A percentile compares a stretch with the other conserved stretches of the same genome.
Conservation (phyloP, 1,140 invertebrate genomes). For the Leptonema lineaticorne region DNA sequence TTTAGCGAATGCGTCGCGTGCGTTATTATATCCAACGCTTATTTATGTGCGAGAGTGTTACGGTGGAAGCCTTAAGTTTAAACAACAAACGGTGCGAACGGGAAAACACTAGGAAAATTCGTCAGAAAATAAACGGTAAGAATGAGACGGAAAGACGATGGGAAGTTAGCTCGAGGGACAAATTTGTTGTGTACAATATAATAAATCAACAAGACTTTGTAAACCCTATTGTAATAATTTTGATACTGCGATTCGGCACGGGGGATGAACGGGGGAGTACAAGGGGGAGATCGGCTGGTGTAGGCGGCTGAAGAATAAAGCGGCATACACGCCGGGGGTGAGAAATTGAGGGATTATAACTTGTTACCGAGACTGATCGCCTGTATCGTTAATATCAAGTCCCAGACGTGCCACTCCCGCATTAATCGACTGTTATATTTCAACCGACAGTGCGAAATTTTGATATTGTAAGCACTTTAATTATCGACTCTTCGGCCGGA, state of each 20-base stretch:
- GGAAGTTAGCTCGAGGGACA: constrained; percentile 11
- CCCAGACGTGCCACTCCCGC: constrained; percentile 5
- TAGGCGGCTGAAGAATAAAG: constrained; percentile 20
- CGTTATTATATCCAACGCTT: too few species aligned
- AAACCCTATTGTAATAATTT: constrained; percentile 26
- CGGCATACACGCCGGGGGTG: constrained; percentile 8
- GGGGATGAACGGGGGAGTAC: too few species aligned
- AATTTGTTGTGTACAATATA: constrained; percentile 22
- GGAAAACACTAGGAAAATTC: too few species aligned
- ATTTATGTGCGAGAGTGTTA: too few species aligned
- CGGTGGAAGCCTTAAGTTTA: too few species aligned
- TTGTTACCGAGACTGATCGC: constrained; percentile 24
- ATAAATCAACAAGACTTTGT: constrained; percentile 20
- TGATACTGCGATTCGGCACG: too few species aligned
- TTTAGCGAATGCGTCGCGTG: background rate
- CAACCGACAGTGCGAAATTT: background rate
- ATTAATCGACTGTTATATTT: constrained; percentile 23
- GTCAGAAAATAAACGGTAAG: too few species aligned
- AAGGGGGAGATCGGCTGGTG: too few species aligned
- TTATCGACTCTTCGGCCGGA: too few species aligned
- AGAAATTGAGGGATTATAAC: constrained; percentile 29
- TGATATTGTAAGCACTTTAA: too few species aligned
- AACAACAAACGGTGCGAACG: too few species aligned
- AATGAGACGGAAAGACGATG: background rate
- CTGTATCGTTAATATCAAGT: constrained; percentile 15